Percentiles rank a stretch among this genome's conserved stretches.
Conservation (phyloP, 1,140 invertebrate species). For the Nymphalis io region DNA sequence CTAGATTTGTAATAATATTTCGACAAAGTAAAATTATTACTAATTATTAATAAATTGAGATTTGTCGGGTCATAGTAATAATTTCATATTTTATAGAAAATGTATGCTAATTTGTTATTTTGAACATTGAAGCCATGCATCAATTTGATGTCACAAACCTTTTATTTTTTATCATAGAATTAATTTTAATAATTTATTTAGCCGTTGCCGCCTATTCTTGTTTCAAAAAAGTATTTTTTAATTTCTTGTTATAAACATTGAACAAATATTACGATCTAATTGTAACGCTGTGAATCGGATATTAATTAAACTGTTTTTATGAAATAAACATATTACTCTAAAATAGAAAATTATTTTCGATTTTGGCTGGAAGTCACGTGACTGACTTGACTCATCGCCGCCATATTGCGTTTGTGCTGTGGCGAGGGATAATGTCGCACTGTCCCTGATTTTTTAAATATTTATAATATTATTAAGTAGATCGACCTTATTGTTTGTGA, state of each 20-base stretch:
- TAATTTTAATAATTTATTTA: slow-evolving; percentile 2
- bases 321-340: background rate
- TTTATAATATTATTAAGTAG: slow-evolving; percentile 39
- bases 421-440: slow-evolving; percentile 53
- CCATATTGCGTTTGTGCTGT: slow-evolving; percentile 68
- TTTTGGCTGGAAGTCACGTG: slow-evolving; percentile 56
- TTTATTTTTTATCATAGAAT: background rate
- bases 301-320: background rate
- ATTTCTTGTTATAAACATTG: too few relatives aligned
- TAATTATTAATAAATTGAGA: too few relatives aligned
- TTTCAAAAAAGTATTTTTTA: background rate
- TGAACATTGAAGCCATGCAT: too few relatives aligned
- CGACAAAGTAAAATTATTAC: too few relatives aligned
- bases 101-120: too few relatives aligned
- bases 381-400: slow-evolving; percentile 54
- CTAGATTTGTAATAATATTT: too few relatives aligned
- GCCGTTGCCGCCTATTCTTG: background rate
- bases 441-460: slow-evolving; percentile 55
- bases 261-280: too few relatives aligned
- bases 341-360: slow-evolving; percentile 13
- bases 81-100: too few relatives aligned
- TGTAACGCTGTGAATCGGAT: background rate
- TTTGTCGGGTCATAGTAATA: too few relatives aligned
- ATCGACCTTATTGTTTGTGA: slow-evolving; percentile 20
- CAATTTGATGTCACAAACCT: too few relatives aligned